Conservation (phyloP, 2,113 vertebrate species). For the Australoheros scitulus region DNA sequence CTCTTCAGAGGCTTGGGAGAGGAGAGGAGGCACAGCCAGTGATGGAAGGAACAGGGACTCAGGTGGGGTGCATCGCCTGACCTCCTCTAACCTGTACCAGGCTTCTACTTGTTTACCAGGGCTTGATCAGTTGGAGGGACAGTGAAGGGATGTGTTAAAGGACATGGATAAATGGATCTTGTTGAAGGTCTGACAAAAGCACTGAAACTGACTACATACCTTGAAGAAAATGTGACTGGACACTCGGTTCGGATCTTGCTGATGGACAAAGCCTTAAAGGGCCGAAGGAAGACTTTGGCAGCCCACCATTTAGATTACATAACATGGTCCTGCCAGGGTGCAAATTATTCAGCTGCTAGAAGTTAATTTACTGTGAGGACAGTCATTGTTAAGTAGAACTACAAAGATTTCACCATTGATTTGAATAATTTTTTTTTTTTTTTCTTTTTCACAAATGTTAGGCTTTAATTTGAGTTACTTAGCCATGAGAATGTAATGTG, state of each 20-base stretch:
- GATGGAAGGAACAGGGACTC: constrained; percentile 39
- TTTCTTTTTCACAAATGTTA: constrained; percentile 65
- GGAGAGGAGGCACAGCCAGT: constrained; percentile 35
- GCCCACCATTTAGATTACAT: constrained; percentile 55
- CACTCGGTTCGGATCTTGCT: constrained; percentile 54
- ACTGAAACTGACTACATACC: constrained; percentile 77
- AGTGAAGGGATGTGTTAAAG: constrained; percentile 51
- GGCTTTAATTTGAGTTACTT: constrained; percentile 76
- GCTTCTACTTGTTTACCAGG: constrained; percentile 58
- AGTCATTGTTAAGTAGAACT: constrained; percentile 66
- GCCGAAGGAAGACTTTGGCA: constrained; percentile 68
- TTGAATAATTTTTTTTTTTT: constrained; percentile 56
- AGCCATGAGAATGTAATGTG: constrained; percentile 79
- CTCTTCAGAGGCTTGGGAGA: constrained; percentile 71
- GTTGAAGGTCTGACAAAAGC: constrained; percentile 66
- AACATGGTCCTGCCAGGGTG: constrained; percentile 65
- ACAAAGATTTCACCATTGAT: constrained; percentile 67
- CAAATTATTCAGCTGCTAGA: constrained; percentile 74
- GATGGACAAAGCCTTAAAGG: constrained; percentile 67
- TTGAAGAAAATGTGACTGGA: constrained; percentile 77
- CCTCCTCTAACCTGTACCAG: constrained; percentile 52
- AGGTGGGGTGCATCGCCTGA: constrained; percentile 22
- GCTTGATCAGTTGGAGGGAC: constrained; percentile 43
- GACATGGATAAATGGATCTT: constrained; percentile 61
- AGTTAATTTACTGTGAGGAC: constrained; percentile 73